These are phyloP conservation scores for Alouatta palliata DNA, from an alignment of 2,113 vertebrate genomes.

Conservation along the genomic window DNA sequence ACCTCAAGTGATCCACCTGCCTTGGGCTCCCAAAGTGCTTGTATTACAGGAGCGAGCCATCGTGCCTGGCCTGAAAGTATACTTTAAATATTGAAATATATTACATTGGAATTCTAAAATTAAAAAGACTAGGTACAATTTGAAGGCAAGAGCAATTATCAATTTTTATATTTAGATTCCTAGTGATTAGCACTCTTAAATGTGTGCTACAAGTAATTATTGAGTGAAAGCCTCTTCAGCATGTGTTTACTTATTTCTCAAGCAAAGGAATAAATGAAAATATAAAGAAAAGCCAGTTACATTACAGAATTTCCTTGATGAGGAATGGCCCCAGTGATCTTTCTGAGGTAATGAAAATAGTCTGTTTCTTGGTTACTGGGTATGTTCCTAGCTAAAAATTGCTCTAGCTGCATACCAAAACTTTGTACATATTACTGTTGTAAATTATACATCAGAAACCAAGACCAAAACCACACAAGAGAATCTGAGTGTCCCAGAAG, in stretches of 20 bases:
- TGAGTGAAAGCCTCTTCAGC: background rate
- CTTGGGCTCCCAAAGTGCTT: too few relatives aligned
- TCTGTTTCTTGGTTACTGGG: background rate
- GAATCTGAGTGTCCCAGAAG: background rate
- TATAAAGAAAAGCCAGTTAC: background rate
- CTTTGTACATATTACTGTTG: background rate
- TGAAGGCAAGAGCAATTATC: background rate
- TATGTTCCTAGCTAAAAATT: background rate
- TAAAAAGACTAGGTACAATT: background rate
- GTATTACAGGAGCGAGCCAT: too few relatives aligned
- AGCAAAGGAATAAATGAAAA: slow-evolving; percentile 5
- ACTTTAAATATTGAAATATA: slow-evolving; percentile 17
- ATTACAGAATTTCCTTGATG: background rate
- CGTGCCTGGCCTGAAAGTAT: too few relatives aligned
- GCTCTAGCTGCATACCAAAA: background rate
- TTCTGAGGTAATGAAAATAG: background rate
- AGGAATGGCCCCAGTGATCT: background rate
- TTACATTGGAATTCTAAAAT: background rate
- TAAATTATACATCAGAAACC: background rate
- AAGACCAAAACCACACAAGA: background rate
- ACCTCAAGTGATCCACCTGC: too few relatives aligned
- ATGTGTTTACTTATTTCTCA: background rate
- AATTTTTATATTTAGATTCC: background rate
- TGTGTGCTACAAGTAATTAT: slow-evolving; percentile 21
- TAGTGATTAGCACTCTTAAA: background rate